Conservation (phyloP, 1,140 invertebrate species). For the Heliconius congener region DNA sequence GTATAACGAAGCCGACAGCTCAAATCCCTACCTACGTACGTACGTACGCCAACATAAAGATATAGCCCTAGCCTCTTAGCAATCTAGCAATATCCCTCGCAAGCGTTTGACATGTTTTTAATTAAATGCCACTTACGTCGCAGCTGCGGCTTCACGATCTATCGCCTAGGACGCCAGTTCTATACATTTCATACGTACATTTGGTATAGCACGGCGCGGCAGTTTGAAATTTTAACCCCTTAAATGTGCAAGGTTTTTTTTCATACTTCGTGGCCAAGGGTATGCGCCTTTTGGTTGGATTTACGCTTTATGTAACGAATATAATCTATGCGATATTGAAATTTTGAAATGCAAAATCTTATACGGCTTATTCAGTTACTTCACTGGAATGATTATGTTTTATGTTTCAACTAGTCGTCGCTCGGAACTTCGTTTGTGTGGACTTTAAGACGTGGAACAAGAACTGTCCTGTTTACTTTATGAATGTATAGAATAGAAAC, state of each 20-base stretch:
- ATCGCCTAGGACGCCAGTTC: background rate
- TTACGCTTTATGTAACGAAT: background rate
- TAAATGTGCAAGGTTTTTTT: background rate
- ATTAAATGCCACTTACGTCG: conserved; percentile 53
- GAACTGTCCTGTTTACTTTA: too few species aligned
- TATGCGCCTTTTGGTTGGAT: background rate
- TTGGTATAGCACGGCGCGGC: background rate
- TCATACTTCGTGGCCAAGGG: background rate
- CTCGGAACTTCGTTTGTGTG: too few species aligned
- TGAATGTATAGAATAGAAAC: background rate
- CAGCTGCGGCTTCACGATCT: conserved; percentile 27
- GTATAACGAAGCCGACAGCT: conserved; percentile 5
- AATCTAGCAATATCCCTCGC: conserved; percentile 35
- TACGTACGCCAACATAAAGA: background rate
- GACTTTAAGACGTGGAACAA: background rate
- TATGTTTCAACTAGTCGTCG: too few species aligned
- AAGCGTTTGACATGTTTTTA: conserved; percentile 54
- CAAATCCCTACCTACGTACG: background rate
- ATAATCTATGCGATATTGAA: background rate
- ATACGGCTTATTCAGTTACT: too few species aligned
- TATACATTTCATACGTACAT: conserved; percentile 3
- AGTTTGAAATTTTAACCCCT: conserved; percentile 2
- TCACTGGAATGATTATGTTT: too few species aligned
- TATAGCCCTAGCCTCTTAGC: conserved; percentile 3
- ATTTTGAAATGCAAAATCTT: background rate